phyloP scores from a whole-genome alignment of 2,888 invertebrate species.

The Anagyrus pseudococci region DNA sequence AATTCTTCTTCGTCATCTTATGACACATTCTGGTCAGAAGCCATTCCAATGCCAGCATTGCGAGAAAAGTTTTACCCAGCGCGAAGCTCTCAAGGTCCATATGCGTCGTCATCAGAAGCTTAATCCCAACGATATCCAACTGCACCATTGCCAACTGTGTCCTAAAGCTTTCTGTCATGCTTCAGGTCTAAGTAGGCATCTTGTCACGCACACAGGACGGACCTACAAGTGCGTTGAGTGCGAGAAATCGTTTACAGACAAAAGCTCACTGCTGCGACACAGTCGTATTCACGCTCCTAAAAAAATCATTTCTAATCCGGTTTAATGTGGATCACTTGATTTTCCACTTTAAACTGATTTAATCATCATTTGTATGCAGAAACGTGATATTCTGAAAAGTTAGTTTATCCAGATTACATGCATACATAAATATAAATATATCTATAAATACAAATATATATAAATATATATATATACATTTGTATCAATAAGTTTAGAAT shows the following conservation, averaged over 20 bases:
- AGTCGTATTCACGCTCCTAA: conserved; percentile 60
- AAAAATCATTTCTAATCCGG: conserved; percentile 37
- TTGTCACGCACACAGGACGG: conserved; percentile 71
- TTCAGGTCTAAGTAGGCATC: conserved; percentile 74
- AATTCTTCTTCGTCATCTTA: conserved; percentile 64
- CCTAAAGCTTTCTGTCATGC: conserved; percentile 68
- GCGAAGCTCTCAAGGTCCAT: conserved; percentile 72
- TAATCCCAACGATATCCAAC: conserved; percentile 66
- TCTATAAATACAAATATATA: no score
- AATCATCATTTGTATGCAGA: conserved; percentile 13
- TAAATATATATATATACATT: no score
- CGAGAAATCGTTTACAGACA: conserved; percentile 73
- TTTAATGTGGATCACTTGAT: conserved; percentile 19
- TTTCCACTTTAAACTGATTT: neutral
- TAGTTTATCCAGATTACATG: no score
- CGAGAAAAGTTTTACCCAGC: conserved; percentile 75
- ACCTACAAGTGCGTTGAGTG: conserved; percentile 72
- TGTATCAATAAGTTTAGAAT: no score
- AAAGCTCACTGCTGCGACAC: conserved; percentile 75
- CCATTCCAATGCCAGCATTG: conserved; percentile 74
- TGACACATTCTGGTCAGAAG: conserved; percentile 65
- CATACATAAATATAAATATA: no score
- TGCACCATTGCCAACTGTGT: conserved; percentile 74
- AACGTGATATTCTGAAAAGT: conserved; percentile 1
- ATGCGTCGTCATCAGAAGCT: conserved; percentile 67